Conservation (phyloP, 2,888 invertebrate genomes). For the Epirrhoe tristata region DNA sequence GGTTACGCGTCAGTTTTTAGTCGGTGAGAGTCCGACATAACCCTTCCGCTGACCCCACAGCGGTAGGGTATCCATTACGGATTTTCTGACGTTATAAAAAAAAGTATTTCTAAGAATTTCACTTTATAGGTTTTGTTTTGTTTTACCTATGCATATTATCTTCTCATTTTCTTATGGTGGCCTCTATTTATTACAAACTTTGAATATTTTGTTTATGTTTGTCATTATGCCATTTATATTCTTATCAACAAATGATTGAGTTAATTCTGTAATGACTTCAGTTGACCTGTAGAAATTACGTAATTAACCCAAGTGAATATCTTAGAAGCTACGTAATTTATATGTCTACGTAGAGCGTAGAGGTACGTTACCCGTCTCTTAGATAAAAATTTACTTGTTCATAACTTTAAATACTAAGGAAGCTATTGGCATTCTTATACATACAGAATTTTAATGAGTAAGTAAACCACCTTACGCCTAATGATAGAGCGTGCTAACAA, state of each 20-base stretch:
- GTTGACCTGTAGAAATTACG: neutral
- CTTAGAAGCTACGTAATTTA: neutral
- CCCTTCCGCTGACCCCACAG: too few species aligned
- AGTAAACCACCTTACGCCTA: neutral
- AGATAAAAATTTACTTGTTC: neutral
- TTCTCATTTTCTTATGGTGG: too few species aligned
- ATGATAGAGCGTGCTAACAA: too few species aligned
- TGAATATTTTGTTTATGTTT: neutral
- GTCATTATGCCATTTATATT: constrained; percentile 10
- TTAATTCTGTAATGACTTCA: constrained; percentile 24
- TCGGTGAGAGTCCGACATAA: too few species aligned
- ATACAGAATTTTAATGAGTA: neutral
- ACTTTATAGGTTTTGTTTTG: neutral
- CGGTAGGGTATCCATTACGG: too few species aligned
- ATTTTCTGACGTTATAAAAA: too few species aligned
- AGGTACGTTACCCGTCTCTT: neutral
- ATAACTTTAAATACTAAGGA: too few species aligned
- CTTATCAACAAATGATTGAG: constrained; percentile 17
- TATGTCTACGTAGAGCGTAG: neutral
- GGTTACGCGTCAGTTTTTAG: too few species aligned
- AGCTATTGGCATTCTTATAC: too few species aligned
- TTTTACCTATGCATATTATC: too few species aligned
- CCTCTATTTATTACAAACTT: neutral
- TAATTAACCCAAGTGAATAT: constrained; percentile 26
- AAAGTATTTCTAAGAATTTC: too few species aligned